Conservation (phyloP, 2,888 invertebrate species). For the Eutolmus rufibarbis region DNA sequence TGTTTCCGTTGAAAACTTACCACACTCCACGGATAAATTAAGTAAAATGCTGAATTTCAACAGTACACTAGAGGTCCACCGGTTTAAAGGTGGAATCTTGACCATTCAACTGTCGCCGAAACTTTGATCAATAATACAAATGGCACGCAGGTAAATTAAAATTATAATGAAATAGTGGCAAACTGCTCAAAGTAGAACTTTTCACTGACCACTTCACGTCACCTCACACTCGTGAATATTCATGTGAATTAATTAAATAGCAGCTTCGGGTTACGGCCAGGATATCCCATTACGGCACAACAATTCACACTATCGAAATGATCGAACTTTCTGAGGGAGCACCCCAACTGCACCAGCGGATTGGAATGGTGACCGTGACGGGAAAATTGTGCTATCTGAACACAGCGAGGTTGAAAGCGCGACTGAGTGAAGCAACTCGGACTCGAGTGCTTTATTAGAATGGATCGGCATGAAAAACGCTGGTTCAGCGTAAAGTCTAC, state of each 20-base stretch:
- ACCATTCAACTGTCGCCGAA: not conserved
- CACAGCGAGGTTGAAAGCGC: not conserved
- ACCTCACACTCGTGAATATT: not conserved
- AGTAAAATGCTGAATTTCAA: not conserved
- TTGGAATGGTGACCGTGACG: not conserved
- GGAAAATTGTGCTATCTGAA: not conserved
- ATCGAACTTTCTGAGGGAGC: not conserved
- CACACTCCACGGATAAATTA: not conserved
- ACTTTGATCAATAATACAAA: not conserved
- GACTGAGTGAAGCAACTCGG: not conserved
- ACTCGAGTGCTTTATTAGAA: conserved; percentile 7
- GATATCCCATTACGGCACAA: not conserved
- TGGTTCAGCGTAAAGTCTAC: not conserved
- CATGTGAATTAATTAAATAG: not conserved
- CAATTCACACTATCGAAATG: not conserved
- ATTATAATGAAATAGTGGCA: not conserved
- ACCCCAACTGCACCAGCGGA: not conserved
- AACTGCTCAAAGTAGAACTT: not conserved
- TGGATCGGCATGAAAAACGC: not conserved
- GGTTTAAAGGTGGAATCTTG: not conserved
- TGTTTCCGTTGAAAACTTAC: conserved; percentile 1
- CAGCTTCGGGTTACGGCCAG: not conserved
- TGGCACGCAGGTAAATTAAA: not conserved
- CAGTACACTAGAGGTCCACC: not conserved
- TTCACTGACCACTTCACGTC: not conserved